A percentile compares a stretch with the other conserved stretches of the same genome.
These are phyloP conservation scores for Himalopsyche kuldschensis DNA, from an alignment of 2,888 invertebrate genomes.

Conservation along the genomic window DNA sequence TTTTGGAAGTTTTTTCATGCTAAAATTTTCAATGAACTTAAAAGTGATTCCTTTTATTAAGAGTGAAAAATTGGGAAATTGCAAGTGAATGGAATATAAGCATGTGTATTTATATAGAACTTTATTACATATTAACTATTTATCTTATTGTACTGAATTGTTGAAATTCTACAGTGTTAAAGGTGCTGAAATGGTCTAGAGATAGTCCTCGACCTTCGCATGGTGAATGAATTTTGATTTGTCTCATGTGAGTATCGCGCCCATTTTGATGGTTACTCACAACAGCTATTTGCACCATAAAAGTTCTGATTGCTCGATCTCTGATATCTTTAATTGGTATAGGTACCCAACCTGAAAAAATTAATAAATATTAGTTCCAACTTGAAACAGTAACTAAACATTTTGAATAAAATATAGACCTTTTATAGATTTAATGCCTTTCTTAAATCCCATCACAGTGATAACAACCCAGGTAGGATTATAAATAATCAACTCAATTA, in stretches of 20 bases:
- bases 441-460: too few species aligned
- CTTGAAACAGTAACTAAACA: background rate
- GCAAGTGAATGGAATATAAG: too few species aligned
- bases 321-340: slow-evolving; percentile 88
- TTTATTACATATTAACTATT: slow-evolving; percentile 40
- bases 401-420: background rate
- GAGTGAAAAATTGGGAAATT: too few species aligned
- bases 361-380: background rate
- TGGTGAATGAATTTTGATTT: slow-evolving; percentile 94
- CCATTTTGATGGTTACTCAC: slow-evolving; percentile 99
- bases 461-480: too few species aligned
- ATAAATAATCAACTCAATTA: too few species aligned
- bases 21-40: too few species aligned
- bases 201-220: slow-evolving; percentile 66
- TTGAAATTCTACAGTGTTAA: slow-evolving; percentile 79
- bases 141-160: slow-evolving; percentile 81
- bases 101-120: background rate
- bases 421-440: too few species aligned
- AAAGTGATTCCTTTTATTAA: too few species aligned
- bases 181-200: slow-evolving; percentile 73
- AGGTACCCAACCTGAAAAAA: slow-evolving; percentile 84
- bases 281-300: slow-evolving; percentile 95
- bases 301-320: slow-evolving; percentile 87
- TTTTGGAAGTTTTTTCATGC: too few species aligned
- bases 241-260: slow-evolving; percentile 95